These are phyloP conservation scores for Leptinotarsa haldemani DNA, from an alignment of 2,888 invertebrate species.

Conservation along the genomic window DNA sequence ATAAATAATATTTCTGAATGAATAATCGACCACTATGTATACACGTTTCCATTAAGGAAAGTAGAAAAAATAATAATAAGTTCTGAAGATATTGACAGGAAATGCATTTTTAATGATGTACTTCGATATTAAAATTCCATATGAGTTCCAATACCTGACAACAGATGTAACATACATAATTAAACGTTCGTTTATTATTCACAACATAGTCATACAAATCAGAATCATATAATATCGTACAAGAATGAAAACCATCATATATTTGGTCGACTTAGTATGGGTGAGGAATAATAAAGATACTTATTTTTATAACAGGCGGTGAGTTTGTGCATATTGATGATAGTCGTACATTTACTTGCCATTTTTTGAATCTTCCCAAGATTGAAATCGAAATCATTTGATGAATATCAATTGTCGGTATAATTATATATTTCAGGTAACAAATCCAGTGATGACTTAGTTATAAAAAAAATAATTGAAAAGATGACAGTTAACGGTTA, in stretches of 20 bases:
- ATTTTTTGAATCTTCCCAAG: slow-evolving; percentile 18
- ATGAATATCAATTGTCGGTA: slow-evolving; percentile 9
- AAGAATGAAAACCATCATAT: slow-evolving; percentile 24
- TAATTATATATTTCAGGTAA: background rate
- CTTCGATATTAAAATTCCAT: slow-evolving; percentile 49
- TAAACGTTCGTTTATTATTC: slow-evolving; percentile 53
- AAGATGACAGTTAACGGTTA: background rate
- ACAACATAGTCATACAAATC: slow-evolving; percentile 52
- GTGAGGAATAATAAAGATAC: slow-evolving; percentile 23
- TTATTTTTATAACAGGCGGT: slow-evolving; percentile 23
- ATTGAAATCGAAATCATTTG: slow-evolving; percentile 17
- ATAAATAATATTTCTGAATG: background rate
- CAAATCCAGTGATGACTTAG: background rate
- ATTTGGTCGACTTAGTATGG: slow-evolving; percentile 29
- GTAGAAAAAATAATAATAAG: slow-evolving; percentile 31
- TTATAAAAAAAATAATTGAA: background rate
- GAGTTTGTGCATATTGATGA: slow-evolving; percentile 25
- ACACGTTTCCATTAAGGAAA: slow-evolving; percentile 25
- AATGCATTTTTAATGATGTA: slow-evolving; percentile 53
- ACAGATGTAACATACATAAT: slow-evolving; percentile 54
- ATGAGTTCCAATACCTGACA: slow-evolving; percentile 45
- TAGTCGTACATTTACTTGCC: slow-evolving; percentile 24
- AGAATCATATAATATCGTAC: slow-evolving; percentile 35
- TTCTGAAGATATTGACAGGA: slow-evolving; percentile 52
- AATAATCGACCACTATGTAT: slow-evolving; percentile 9